A percentile compares a stretch with the other conserved stretches of the same genome.
phyloP scores from a whole-genome alignment of 2,888 invertebrate species.

The Caenorhabditis japonica region DNA sequence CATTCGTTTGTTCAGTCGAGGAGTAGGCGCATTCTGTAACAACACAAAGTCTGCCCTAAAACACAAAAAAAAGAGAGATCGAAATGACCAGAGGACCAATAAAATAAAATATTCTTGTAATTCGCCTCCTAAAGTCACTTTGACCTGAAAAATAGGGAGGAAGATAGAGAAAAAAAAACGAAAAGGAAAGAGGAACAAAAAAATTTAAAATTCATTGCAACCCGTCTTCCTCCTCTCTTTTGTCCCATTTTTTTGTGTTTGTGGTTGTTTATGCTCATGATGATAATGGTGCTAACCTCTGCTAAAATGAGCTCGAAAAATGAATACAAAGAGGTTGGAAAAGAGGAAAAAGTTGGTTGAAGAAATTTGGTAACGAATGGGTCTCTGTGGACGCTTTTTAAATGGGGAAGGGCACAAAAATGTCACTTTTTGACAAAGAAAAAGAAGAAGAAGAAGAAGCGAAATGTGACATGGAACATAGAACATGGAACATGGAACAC shows the following conservation, averaged over 20 bases:
- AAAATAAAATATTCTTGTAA: no score
- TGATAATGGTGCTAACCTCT: no score
- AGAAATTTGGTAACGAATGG: conserved; percentile 13
- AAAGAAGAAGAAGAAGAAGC: no score
- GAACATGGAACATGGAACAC: no score
- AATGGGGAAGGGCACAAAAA: conserved; percentile 4
- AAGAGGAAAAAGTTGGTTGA: conserved; percentile 3
- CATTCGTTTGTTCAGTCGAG: conserved; percentile 31
- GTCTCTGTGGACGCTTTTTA: conserved; percentile 24
- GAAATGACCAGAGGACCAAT: not conserved
- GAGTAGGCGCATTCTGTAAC: conserved; percentile 36
- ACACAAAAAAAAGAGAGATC: not conserved
- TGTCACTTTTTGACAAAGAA: conserved; percentile 24
- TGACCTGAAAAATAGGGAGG: conserved; percentile 8
- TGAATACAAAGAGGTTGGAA: conserved; percentile 9
- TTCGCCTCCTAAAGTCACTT: no score
- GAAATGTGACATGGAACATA: no score
- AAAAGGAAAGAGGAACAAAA: conserved; percentile 6
- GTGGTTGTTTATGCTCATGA: no score
- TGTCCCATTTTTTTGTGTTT: conserved; percentile 2
- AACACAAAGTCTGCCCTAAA: not conserved
- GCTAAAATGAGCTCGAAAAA: conserved; percentile 10
- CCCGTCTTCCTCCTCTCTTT: conserved; percentile 9
- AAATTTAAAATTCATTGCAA: conserved; percentile 48
- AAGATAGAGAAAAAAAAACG: conserved; percentile 2